Percentiles rank a stretch among this genome's conserved stretches.
These are phyloP conservation scores for Microtus richardsoni DNA, from an alignment of 2,113 vertebrate species.

Conservation along the genomic window DNA sequence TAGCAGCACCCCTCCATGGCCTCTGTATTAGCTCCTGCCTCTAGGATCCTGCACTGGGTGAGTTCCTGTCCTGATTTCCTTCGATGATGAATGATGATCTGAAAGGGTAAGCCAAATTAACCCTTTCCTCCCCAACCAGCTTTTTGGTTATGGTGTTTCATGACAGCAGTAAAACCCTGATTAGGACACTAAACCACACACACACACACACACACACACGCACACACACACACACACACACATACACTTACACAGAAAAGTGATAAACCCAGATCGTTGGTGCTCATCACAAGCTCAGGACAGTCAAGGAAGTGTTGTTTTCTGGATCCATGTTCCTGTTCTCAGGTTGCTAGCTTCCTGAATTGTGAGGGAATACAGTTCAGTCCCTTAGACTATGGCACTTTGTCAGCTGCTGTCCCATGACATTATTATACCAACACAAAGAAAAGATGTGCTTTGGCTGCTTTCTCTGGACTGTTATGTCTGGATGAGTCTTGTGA, in stretches of 20 bases:
- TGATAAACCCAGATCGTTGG: background rate
- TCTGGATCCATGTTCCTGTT: background rate
- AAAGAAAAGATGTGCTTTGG: background rate
- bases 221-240: background rate
- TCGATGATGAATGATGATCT: background rate
- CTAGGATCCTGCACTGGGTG: background rate
- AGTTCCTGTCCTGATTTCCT: background rate
- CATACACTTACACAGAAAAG: background rate
- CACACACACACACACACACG: background rate
- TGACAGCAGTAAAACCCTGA: background rate
- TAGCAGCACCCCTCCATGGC: background rate
- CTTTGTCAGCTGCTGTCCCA: background rate
- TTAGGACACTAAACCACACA: background rate
- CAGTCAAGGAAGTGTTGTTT: background rate
- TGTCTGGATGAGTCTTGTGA: background rate
- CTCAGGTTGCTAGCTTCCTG: background rate
- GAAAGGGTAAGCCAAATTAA: background rate
- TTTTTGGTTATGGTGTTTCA: background rate
- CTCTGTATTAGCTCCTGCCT: background rate
- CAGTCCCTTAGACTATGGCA: background rate
- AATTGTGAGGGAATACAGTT: background rate
- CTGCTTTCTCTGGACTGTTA: background rate
- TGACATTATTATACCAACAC: background rate
- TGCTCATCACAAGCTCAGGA: background rate
- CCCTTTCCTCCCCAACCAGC: background rate